Percentiles rank a stretch among this genome's conserved stretches.
Evolutionary conservation across 2,888 invertebrate genomes (phyloP).

Genomic region (Lasioglossum malachurum): DNA sequence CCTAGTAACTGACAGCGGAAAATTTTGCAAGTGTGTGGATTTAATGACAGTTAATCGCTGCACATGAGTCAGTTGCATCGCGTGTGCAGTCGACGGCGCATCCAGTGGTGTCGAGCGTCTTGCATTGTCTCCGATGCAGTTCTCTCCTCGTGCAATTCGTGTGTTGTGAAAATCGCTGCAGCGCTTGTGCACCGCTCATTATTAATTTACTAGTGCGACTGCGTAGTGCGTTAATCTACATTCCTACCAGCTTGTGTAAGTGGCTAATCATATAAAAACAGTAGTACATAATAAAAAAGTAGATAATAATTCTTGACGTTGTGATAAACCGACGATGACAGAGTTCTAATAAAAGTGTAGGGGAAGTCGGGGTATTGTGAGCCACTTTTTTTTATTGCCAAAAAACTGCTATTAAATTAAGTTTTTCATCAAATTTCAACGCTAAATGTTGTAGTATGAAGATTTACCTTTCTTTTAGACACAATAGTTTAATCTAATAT

Average conservation of each 20-base stretch:
- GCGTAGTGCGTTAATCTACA: not conserved
- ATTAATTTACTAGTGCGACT: not conserved
- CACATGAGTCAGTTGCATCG: conserved; percentile 1
- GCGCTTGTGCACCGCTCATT: not conserved
- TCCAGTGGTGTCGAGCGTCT: too few relatives aligned
- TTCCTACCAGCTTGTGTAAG: not conserved
- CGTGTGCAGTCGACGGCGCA: not conserved
- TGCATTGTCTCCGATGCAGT: not conserved
- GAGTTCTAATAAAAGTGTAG: not conserved
- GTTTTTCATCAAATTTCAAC: too few relatives aligned
- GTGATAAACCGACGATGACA: not conserved
- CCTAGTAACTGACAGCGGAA: not conserved
- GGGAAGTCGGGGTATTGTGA: too few relatives aligned
- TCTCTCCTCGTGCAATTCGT: not conserved
- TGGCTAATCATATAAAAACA: too few relatives aligned
- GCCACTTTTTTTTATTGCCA: too few relatives aligned
- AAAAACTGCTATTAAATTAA: too few relatives aligned
- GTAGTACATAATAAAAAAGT: too few relatives aligned
- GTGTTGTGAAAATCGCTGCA: not conserved
- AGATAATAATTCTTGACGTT: not conserved
- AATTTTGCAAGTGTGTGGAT: not conserved
- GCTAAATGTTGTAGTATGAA: too few relatives aligned
- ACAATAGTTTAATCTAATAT: too few relatives aligned
- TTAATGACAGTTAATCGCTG: conserved; percentile 16
- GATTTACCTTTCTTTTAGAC: too few relatives aligned